Conservation (phyloP, 2,113 vertebrate genomes). For the Planiliza haematocheilus region DNA sequence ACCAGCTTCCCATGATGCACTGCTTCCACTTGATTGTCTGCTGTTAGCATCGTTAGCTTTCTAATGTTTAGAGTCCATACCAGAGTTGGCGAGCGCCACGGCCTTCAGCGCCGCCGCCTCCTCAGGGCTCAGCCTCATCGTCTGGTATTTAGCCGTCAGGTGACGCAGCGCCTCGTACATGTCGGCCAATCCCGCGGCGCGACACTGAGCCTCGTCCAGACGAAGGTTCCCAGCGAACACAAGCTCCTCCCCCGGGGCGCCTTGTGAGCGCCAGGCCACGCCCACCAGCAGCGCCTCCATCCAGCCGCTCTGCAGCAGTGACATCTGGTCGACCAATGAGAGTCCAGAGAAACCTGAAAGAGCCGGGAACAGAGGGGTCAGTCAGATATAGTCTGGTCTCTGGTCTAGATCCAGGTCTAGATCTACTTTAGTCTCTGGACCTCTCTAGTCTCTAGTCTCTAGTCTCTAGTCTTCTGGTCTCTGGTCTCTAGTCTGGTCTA, state of each 20-base stretch:
- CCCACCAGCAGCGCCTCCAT: slow-evolving; percentile 82
- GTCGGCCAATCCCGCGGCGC: slow-evolving; percentile 67
- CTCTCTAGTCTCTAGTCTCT: neutral
- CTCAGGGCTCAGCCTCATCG: slow-evolving; percentile 74
- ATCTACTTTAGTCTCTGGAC: too few relatives aligned
- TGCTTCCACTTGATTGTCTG: too few relatives aligned
- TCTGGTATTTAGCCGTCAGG: slow-evolving; percentile 71
- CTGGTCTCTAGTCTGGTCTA: too few relatives aligned
- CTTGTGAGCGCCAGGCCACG: slow-evolving; percentile 79
- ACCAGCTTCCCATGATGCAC: too few relatives aligned
- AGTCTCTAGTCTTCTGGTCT: too few relatives aligned
- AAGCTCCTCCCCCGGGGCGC: slow-evolving; percentile 52
- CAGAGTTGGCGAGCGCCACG: slow-evolving; percentile 81
- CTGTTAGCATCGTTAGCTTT: too few relatives aligned
- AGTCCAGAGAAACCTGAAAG: slow-evolving; percentile 77
- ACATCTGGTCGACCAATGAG: slow-evolving; percentile 83
- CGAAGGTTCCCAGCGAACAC: slow-evolving; percentile 78
- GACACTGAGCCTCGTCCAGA: slow-evolving; percentile 68
- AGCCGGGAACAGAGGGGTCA: neutral
- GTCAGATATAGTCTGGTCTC: neutral
- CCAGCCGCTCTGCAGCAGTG: slow-evolving; percentile 82
- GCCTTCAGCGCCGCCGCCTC: slow-evolving; percentile 80
- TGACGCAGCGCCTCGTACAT: slow-evolving; percentile 77
- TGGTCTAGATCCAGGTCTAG: too few relatives aligned
- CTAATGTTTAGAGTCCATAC: slow-evolving; percentile 43